Evolutionary conservation across 2,888 invertebrate genomes (phyloP), one percentile per base, ranked within the genome.

Genomic region (Elysia crispata): DNA sequence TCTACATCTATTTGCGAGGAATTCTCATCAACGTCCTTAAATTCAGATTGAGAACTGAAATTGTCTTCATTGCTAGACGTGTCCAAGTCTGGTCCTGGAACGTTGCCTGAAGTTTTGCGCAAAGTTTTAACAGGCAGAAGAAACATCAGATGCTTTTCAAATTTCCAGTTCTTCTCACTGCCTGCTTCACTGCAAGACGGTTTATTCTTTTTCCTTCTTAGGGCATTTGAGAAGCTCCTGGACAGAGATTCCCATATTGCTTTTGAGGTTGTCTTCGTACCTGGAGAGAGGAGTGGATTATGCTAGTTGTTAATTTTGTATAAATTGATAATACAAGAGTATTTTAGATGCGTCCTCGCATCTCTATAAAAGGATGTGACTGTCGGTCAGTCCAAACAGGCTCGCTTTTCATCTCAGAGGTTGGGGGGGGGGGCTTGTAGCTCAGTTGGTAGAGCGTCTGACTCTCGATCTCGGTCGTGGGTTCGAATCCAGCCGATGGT

Each of bases 161-260:
- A 77, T 67, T 77, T 67, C 72, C 72, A 50, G 41, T 67, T 64
- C 60, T 50, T 69, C 25, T 72, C 77, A 50, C 69, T 77, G 77
- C 77, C 77, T 50, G 69, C 67, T 18, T 31, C 67, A 67, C 67
- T 67, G 67, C 67, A 28, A 30, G 67, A 67, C 67, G 67, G 67
- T 67, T 67, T 67, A 67, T 31, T 67, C 31, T 67, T 30, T n/a
- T n/a, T n/a, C n/a, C n/a, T n/a, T n/a, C n/a, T n/a, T n/a, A n/a
- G n/a, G n/a, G n/a, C n/a, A n/a, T 28, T 67, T 67, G 67, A 67
- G 67, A 67, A 67, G 67, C 67, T 18, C 67, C 31, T 30, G 25
- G 62, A 62, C 62, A 62, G n/a, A 15, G 62, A 62, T 15, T 62
- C 62, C 62, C 62, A n/a, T n/a, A n/a, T n/a, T n/a, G n/a, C n/a